Evolutionary conservation across 2,888 invertebrate genomes (phyloP).

Genomic region (Drosophila meridiana): DNA sequence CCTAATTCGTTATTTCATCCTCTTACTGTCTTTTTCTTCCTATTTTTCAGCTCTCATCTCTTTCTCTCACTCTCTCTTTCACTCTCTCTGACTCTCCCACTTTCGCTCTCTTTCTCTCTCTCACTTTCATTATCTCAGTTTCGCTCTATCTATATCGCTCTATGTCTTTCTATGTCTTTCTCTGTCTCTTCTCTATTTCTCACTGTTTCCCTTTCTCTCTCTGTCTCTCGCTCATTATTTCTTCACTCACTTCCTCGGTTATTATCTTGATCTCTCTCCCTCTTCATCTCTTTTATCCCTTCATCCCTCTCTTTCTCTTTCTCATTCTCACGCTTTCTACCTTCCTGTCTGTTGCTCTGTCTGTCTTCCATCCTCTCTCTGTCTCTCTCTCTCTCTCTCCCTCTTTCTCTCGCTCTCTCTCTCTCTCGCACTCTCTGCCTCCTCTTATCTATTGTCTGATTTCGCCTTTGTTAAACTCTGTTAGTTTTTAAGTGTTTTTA

Average conservation of each 20-base stretch:
- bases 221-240: background rate
- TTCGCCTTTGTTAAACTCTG: background rate
- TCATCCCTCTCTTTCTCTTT: background rate
- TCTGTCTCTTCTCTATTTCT: background rate
- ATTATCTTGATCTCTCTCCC: background rate
- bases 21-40: background rate
- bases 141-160: no score
- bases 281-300: background rate
- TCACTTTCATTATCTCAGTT: no score
- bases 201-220: background rate
- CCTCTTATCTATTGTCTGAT: background rate
- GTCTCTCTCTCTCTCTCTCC: background rate
- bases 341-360: background rate
- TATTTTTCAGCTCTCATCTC: background rate
- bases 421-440: background rate
- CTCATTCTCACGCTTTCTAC: background rate
- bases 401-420: background rate
- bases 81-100: background rate
- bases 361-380: background rate
- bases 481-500: conserved; percentile 7
- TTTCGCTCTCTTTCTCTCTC: background rate
- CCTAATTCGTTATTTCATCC: background rate
- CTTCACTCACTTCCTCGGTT: background rate
- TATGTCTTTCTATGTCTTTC: no score
- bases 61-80: background rate